Conservation (phyloP, 2,113 vertebrate genomes). For the Pteronura brasiliensis region DNA sequence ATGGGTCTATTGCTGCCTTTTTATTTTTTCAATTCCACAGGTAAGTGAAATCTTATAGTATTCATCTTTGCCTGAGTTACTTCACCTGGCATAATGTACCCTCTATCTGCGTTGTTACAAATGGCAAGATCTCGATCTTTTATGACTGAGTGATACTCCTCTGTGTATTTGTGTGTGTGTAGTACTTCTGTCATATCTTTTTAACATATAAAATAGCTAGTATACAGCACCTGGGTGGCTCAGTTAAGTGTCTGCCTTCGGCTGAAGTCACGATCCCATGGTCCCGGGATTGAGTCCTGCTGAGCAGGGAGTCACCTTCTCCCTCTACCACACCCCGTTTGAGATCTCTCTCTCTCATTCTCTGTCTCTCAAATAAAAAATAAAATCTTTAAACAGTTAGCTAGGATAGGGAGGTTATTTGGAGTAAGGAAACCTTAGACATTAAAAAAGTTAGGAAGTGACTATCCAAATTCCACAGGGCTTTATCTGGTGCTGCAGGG, state of each 20-base stretch:
- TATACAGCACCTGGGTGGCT: not conserved
- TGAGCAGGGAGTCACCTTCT: not conserved
- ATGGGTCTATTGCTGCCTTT: not conserved
- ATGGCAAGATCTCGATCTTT: not conserved
- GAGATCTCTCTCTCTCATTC: not conserved
- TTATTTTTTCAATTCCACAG: not conserved
- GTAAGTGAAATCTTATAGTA: not conserved
- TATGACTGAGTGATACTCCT: not conserved
- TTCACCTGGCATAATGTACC: not conserved
- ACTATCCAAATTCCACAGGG: not conserved
- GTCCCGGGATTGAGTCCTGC: not conserved
- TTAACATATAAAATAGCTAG: not conserved
- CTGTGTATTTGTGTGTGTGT: not conserved
- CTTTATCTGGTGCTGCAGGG: not conserved
- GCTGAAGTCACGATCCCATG: not conserved
- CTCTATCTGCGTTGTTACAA: not conserved
- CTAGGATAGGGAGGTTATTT: not conserved
- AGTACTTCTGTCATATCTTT: not conserved
- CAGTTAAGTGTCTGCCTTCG: not conserved
- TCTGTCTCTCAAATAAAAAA: not conserved
- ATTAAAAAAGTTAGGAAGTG: not conserved
- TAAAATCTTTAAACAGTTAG: not conserved
- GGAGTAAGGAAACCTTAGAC: not conserved
- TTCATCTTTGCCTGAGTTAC: not conserved
- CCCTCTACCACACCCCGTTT: not conserved